These are phyloP conservation scores for Nothobranchius furzeri DNA, from an alignment of 2,113 vertebrate genomes.

Conservation along the genomic window DNA sequence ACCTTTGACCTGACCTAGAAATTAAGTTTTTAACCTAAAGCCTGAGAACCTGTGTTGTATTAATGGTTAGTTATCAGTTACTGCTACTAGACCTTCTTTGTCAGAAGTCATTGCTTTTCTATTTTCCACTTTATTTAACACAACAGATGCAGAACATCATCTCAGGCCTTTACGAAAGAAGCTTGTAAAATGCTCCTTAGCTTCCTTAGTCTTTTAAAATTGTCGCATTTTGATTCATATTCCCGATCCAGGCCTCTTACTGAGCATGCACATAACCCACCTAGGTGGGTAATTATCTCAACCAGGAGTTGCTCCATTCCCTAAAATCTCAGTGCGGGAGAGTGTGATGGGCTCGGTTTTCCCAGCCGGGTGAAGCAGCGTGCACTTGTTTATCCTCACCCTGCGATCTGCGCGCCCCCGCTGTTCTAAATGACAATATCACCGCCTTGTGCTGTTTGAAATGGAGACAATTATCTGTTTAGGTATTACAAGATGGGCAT, in stretches of 20 bases:
- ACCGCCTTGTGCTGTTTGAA: conserved; percentile 71
- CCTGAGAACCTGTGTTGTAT: no score
- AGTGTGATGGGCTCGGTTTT: conserved; percentile 63
- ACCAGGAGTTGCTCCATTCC: conserved; percentile 68
- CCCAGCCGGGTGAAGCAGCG: conserved; percentile 62
- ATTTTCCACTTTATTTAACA: conserved; percentile 29
- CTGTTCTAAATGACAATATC: conserved; percentile 76
- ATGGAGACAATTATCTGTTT: conserved; percentile 81
- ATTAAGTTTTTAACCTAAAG: no score
- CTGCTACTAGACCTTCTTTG: conserved; percentile 14
- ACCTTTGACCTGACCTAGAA: no score
- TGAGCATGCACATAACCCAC: conserved; percentile 68
- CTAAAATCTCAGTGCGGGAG: conserved; percentile 68
- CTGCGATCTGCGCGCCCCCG: conserved; percentile 62
- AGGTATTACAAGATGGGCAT: conserved; percentile 73
- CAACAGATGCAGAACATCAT: conserved; percentile 9
- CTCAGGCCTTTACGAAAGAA: conserved; percentile 22
- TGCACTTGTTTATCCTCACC: conserved; percentile 74
- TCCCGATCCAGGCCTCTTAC: conserved; percentile 55
- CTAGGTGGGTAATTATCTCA: conserved; percentile 77
- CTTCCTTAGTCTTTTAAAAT: conserved; percentile 57
- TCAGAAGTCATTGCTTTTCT: conserved; percentile 36
- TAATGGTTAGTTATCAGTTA: no score
- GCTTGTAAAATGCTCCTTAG: conserved; percentile 36
- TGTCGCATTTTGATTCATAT: conserved; percentile 69